Evolutionary conservation across 1,140 invertebrate species (phyloP).

Genomic region (Octopus bimaculoides): DNA sequence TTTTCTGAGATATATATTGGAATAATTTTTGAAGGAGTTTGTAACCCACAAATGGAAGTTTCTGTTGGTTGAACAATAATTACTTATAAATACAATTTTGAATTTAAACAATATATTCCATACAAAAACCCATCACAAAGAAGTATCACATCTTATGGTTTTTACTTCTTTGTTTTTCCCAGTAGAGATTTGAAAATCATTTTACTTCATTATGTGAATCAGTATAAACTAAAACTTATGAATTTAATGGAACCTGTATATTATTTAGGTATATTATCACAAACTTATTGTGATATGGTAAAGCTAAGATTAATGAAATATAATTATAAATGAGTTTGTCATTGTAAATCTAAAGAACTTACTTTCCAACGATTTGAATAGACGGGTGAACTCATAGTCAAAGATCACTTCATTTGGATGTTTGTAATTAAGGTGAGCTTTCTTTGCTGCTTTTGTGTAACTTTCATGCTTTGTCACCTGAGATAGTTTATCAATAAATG

Average conservation of each 20-base stretch:
- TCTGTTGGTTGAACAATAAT: no score
- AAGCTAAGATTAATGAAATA: background rate
- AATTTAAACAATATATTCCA: no score
- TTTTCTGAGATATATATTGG: no score
- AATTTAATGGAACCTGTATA: background rate
- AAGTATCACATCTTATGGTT: no score
- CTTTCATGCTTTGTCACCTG: constrained; percentile 85
- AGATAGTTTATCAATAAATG: constrained; percentile 80
- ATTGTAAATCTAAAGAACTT: constrained; percentile 27
- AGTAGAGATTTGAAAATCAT: no score
- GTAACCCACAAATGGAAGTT: no score
- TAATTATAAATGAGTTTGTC: background rate
- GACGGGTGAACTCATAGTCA: constrained; percentile 92
- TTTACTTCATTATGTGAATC: no score
- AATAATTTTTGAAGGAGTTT: no score
- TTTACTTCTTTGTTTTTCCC: no score
- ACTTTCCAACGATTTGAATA: constrained; percentile 65
- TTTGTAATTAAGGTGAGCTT: constrained; percentile 81
- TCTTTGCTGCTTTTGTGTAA: constrained; percentile 88
- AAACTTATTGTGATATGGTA: background rate
- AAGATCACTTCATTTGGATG: constrained; percentile 78
- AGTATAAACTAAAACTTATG: no score
- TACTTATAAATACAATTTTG: no score
- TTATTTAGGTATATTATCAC: background rate
- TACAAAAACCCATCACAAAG: no score